Conservation (phyloP, 2,888 invertebrate species). For the Galerucella nymphaeae region DNA sequence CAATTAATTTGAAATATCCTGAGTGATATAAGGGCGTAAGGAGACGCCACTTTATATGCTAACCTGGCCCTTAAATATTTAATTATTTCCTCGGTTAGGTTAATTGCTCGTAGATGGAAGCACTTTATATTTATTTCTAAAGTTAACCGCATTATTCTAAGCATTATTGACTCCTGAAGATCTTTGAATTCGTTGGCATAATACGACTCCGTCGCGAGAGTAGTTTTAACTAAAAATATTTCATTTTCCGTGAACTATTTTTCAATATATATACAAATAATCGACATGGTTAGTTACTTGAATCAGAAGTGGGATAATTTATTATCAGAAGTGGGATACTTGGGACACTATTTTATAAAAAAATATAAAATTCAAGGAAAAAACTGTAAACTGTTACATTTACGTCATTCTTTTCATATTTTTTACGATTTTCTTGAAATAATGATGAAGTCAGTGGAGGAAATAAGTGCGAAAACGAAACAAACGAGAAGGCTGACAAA, state of each 20-base stretch:
- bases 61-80: conserved; percentile 53
- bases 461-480: conserved; percentile 16
- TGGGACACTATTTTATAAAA: too few species aligned
- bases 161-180: conserved; percentile 33
- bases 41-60: conserved; percentile 51
- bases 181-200: conserved; percentile 19
- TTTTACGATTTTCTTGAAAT: not conserved
- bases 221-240: too few species aligned
- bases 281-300: not conserved
- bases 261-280: not conserved
- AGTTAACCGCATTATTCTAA: conserved; percentile 40
- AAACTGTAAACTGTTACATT: too few species aligned
- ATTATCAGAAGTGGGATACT: conserved; percentile 8
- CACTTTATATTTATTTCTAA: conserved; percentile 47
- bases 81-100: conserved; percentile 53
- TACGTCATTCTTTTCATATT: not conserved
- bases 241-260: not conserved
- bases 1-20: conserved; percentile 49
- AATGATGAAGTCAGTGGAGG: not conserved
- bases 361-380: too few species aligned
- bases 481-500: conserved; percentile 18
- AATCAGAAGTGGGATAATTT: not conserved
- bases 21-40: conserved; percentile 27
- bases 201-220: too few species aligned
- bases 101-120: conserved; percentile 49